Evolutionary conservation across 1,140 invertebrate genomes (phyloP).

Genomic region (Chionoecetes opilio): DNA sequence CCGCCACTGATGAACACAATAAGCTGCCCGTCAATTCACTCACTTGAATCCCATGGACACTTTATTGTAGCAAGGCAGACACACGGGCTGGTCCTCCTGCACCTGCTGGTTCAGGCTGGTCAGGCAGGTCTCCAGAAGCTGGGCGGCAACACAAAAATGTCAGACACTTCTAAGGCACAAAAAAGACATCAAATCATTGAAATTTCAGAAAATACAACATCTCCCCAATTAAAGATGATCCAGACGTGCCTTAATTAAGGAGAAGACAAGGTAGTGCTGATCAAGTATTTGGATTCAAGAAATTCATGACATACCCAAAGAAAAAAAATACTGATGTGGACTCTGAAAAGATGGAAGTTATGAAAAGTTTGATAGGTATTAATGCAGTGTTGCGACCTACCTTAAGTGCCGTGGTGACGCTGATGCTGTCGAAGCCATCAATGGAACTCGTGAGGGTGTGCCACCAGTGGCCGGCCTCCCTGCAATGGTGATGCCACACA

Average conservation of each 20-base stretch:
- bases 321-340: too few species aligned
- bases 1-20: not conserved
- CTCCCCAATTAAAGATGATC: not conserved
- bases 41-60: slow-evolving; percentile 68
- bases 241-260: too few species aligned
- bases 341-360: too few species aligned
- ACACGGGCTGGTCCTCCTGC: slow-evolving; percentile 51
- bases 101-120: slow-evolving; percentile 37
- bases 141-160: not conserved
- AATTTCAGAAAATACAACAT: not conserved
- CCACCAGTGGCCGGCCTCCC: slow-evolving; percentile 64
- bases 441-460: slow-evolving; percentile 64
- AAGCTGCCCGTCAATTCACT: not conserved
- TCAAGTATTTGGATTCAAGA: too few species aligned
- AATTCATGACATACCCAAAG: too few species aligned
- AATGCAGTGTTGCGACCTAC: not conserved
- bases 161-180: not conserved
- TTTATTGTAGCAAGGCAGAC: slow-evolving; percentile 57
- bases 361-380: too few species aligned
- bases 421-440: slow-evolving; percentile 60
- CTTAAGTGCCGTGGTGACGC: slow-evolving; percentile 60
- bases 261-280: too few species aligned
- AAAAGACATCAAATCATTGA: not conserved
- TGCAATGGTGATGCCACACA: slow-evolving; percentile 64
- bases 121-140: slow-evolving; percentile 71